Conservation (phyloP, 2,888 invertebrate genomes). For the Lissonota sp. region DNA sequence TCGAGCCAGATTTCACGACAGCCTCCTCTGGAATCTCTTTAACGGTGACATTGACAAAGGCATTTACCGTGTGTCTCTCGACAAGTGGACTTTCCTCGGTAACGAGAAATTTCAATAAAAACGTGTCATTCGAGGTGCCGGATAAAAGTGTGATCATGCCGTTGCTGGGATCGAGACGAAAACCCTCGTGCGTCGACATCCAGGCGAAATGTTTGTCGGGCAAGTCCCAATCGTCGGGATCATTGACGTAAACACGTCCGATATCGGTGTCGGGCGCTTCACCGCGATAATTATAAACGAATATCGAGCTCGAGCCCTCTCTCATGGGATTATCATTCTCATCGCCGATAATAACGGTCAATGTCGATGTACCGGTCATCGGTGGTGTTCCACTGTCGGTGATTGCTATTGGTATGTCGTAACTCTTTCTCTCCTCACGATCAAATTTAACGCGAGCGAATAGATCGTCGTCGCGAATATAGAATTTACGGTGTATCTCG, state of each 20-base stretch:
- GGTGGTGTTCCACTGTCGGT: conserved; percentile 92
- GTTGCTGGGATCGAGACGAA: conserved; percentile 89
- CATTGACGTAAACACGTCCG: conserved; percentile 96
- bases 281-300: conserved; percentile 97
- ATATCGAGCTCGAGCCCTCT: conserved; percentile 94
- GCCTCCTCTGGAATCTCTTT: conserved; percentile 96
- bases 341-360: conserved; percentile 97
- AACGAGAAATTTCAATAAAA: conserved; percentile 90
- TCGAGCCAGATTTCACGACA: conserved; percentile 95
- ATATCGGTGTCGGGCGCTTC: conserved; percentile 92
- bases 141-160: conserved; percentile 95
- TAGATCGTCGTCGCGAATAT: conserved; percentile 88
- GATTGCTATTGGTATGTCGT: conserved; percentile 94
- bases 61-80: conserved; percentile 87
- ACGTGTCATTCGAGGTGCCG: conserved; percentile 90
- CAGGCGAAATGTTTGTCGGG: conserved; percentile 95
- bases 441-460: conserved; percentile 92
- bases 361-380: conserved; percentile 91
- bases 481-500: conserved; percentile 90
- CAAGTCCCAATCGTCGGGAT: conserved; percentile 98
- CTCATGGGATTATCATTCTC: conserved; percentile 96
- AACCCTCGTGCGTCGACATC: conserved; percentile 87
- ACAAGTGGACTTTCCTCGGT: conserved; percentile 87
- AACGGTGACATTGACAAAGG: conserved; percentile 94
- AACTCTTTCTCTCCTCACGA: conserved; percentile 94